Conservation (phyloP, 1,140 invertebrate species). For the Nixonia krombeini region DNA sequence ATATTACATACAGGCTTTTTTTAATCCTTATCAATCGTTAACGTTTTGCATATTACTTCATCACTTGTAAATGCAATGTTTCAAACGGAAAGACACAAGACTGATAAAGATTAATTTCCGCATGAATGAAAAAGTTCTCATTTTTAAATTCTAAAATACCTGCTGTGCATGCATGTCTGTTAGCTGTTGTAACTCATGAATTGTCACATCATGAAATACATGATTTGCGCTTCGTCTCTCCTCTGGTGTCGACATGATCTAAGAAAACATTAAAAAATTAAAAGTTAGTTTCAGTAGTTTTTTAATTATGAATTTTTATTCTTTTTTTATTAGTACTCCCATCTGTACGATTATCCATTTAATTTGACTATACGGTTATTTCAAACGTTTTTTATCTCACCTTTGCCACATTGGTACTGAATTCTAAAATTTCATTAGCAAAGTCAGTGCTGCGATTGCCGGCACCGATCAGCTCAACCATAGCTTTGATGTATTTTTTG, state of each 20-base stretch:
- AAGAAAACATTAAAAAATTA: conserved; percentile 27
- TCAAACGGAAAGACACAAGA: no score
- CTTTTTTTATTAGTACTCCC: not conserved
- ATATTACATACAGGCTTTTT: no score
- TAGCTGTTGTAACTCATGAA: conserved; percentile 74
- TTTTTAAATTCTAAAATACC: conserved; percentile 17
- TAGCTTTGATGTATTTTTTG: conserved; percentile 74
- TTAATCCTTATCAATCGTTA: no score
- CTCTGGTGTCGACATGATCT: conserved; percentile 83
- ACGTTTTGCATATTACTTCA: not conserved
- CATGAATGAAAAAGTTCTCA: not conserved
- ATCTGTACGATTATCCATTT: conserved; percentile 2
- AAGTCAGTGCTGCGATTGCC: conserved; percentile 72
- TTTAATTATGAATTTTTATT: not conserved
- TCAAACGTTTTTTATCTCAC: conserved; percentile 60
- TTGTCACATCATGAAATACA: conserved; percentile 81
- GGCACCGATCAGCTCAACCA: conserved; percentile 70
- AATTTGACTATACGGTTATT: not conserved
- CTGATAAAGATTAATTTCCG: no score
- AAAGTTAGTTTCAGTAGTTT: conserved; percentile 4
- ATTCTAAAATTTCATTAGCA: conserved; percentile 78
- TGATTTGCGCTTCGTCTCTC: conserved; percentile 79
- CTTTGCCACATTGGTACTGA: conserved; percentile 80
- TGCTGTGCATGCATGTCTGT: conserved; percentile 68
- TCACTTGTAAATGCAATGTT: no score